Evolutionary conservation across 2,797 vertebrate genomes (phyloP).

Genomic region (Diplodus puntazzo): DNA sequence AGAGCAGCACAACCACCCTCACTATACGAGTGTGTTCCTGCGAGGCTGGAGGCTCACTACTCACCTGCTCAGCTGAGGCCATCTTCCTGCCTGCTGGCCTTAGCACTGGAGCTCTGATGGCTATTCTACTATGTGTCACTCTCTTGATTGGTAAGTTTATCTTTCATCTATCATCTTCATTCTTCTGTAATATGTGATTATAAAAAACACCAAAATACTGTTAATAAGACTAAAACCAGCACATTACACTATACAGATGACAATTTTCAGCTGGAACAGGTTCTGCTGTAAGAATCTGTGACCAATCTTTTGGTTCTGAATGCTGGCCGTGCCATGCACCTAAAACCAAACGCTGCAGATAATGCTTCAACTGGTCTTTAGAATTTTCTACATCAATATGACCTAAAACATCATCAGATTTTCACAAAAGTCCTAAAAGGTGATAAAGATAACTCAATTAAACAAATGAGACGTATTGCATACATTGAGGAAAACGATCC

Average conservation of each 20-base stretch:
- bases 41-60: constrained; percentile 85
- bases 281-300: background rate
- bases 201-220: background rate
- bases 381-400: no score
- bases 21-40: constrained; percentile 93
- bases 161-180: no score
- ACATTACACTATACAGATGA: background rate
- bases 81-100: constrained; percentile 92
- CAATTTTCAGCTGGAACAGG: background rate
- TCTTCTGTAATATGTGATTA: background rate
- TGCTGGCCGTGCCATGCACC: background rate
- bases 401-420: no score
- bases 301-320: background rate
- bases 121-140: constrained; percentile 90
- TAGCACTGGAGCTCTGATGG: constrained; percentile 92
- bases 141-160: constrained; percentile 91
- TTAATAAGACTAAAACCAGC: background rate
- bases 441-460: no score
- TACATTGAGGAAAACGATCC: no score
- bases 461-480: no score
- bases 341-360: background rate
- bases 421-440: no score
- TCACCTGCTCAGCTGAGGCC: constrained; percentile 91
- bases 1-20: constrained; percentile 94
- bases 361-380: background rate